Conservation (phyloP, 2,113 vertebrate genomes). For the Catharus fuscescens region DNA sequence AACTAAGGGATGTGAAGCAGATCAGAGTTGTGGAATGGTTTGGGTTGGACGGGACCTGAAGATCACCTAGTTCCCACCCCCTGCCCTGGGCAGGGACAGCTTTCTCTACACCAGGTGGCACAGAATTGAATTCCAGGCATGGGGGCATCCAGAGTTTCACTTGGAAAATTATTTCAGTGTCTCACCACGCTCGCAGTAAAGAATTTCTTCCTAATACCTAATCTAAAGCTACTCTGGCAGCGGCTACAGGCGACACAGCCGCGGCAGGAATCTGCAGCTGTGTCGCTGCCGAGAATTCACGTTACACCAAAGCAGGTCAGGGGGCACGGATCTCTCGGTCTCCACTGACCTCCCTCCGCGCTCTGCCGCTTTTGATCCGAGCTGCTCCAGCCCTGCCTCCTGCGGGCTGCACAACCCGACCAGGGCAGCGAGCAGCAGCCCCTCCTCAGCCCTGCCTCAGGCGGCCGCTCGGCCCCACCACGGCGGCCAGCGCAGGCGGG, state of each 20-base stretch:
- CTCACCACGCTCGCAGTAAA: neutral
- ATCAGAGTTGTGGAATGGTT: neutral
- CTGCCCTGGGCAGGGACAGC: neutral
- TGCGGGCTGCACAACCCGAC: neutral
- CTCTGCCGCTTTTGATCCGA: neutral
- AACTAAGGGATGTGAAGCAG: neutral
- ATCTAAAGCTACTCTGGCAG: neutral
- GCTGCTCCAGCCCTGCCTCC: neutral
- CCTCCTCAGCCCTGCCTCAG: neutral
- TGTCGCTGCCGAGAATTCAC: neutral
- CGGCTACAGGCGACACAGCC: neutral
- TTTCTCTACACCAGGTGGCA: fast-evolving
- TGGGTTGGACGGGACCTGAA: neutral
- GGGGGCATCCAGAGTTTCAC: neutral
- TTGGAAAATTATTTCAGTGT: neutral
- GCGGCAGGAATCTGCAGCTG: neutral
- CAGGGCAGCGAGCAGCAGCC: neutral
- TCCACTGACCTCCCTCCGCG: neutral
- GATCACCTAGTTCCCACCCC: neutral
- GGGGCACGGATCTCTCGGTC: neutral
- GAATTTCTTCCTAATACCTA: neutral
- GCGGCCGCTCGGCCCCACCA: neutral
- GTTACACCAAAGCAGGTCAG: neutral
- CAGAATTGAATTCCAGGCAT: neutral
- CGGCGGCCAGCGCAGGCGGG: fast-evolving